phyloP scores from a whole-genome alignment of 2,797 vertebrate genomes.

The Dicrostonyx torquatus region DNA sequence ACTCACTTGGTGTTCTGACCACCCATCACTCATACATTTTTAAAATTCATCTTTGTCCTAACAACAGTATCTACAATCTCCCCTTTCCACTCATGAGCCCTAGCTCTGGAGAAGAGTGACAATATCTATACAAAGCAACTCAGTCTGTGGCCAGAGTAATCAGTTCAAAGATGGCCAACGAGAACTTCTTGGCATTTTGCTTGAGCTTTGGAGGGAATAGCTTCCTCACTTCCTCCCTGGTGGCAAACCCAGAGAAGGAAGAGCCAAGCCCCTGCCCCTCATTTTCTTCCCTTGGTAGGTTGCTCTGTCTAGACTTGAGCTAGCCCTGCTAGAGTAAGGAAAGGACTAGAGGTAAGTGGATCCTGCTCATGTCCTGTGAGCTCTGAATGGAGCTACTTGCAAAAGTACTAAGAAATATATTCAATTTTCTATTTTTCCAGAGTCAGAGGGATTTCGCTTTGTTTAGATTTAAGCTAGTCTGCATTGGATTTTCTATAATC shows the following conservation, averaged over 20 bases:
- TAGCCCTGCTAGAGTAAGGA: not conserved
- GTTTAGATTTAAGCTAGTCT: not conserved
- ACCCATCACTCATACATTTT: not conserved
- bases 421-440: not conserved
- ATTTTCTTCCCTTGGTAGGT: not conserved
- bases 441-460: not conserved
- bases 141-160: not conserved
- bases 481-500: not conserved
- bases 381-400: not conserved
- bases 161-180: not conserved
- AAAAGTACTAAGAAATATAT: conserved; percentile 29
- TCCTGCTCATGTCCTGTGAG: not conserved
- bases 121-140: not conserved
- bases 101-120: not conserved
- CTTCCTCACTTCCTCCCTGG: not conserved
- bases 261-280: not conserved
- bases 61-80: not conserved
- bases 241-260: not conserved
- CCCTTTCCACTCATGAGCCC: no score
- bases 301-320: not conserved
- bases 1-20: not conserved
- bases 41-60: not conserved
- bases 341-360: not conserved
- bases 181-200: not conserved
- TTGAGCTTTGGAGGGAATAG: not conserved